phyloP scores from a whole-genome alignment of 37 sponge, comb jelly and placozoan genomes.

The Haliclona indistincta region DNA sequence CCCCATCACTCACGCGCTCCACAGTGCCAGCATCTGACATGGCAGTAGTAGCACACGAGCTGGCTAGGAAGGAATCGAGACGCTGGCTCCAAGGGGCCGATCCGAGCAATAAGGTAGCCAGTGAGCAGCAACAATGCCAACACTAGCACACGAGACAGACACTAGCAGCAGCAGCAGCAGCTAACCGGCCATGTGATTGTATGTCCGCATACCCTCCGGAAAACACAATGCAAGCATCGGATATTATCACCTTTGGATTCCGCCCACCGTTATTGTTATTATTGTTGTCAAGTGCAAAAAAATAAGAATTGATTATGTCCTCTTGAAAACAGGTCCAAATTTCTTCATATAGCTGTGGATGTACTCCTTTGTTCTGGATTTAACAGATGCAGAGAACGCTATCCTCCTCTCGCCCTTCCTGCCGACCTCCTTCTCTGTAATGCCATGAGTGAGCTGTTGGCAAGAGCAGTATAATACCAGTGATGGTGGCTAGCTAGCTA shows the following conservation, averaged over 20 bases:
- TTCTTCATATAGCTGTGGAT: conserved; percentile 95
- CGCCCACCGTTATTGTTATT: neutral
- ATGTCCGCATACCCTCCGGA: neutral
- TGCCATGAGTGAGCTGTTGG: conserved; percentile 86
- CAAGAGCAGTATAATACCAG: neutral
- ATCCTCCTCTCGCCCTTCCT: conserved; percentile 59
- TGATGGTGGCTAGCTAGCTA: neutral
- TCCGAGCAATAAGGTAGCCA: too few species aligned
- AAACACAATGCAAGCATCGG: neutral
- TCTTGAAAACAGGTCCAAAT: conserved; percentile 87
- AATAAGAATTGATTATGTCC: conserved; percentile 13
- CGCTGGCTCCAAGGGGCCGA: too few species aligned
- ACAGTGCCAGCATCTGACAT: too few species aligned
- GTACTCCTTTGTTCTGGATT: conserved; percentile 78
- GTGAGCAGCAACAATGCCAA: neutral
- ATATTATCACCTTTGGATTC: neutral
- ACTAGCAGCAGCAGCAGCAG: neutral
- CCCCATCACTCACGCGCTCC: too few species aligned
- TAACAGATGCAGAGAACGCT: conserved; percentile 67
- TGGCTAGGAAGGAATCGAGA: too few species aligned
- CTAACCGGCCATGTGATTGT: neutral
- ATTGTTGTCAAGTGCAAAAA: neutral
- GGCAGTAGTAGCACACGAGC: too few species aligned
- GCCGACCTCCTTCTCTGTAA: conserved; percentile 88
- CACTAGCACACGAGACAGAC: neutral